These are phyloP conservation scores for Palythoa heliodiscus DNA, from an alignment of 92 coral and sea anemone species.

Conservation along the genomic window DNA sequence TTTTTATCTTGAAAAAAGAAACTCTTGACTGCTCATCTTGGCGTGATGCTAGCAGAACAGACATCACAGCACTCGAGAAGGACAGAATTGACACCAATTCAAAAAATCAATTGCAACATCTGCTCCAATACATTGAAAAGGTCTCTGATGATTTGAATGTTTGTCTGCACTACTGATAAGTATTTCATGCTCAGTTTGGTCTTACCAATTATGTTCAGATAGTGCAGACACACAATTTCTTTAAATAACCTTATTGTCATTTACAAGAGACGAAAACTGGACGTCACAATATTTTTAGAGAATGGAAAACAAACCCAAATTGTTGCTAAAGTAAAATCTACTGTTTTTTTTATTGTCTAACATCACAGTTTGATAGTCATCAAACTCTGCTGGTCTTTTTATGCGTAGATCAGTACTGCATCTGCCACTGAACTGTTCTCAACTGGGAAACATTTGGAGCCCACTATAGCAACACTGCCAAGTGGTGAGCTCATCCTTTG, in stretches of 20 bases:
- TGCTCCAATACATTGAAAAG: background rate
- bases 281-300: background rate
- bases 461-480: conserved; percentile 90
- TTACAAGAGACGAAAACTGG: background rate
- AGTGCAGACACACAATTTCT: background rate
- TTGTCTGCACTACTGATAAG: background rate
- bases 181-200: background rate
- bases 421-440: conserved; percentile 83
- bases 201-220: background rate
- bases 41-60: no score
- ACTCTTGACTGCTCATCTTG: no score
- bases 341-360: background rate
- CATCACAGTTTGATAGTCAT: background rate
- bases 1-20: no score
- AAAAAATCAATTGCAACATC: background rate
- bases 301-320: background rate
- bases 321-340: background rate
- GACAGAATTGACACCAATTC: background rate
- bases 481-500: conserved; percentile 88
- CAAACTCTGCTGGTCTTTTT: background rate
- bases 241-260: no score
- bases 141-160: background rate
- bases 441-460: conserved; percentile 96
- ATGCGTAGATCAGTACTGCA: conserved; percentile 74
- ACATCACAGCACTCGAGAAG: no score